phyloP scores from a whole-genome alignment of 1,140 invertebrate species.

The Himalopsyche phryganea region DNA sequence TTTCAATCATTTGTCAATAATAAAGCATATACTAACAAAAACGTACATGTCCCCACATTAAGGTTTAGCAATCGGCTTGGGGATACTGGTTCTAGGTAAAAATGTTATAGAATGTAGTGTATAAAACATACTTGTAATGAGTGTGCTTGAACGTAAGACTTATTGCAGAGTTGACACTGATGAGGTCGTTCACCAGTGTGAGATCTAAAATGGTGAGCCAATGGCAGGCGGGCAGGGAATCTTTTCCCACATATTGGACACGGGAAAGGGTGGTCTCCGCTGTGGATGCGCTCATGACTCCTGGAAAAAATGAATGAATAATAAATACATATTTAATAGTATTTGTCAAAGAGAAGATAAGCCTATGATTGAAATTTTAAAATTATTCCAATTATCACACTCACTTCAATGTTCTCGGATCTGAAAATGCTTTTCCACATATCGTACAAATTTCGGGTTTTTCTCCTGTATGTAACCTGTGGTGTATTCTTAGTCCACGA shows the following conservation, averaged over 20 bases:
- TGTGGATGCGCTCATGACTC: constrained; percentile 25
- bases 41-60: no score
- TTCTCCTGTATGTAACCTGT: constrained; percentile 17
- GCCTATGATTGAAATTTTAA: no score
- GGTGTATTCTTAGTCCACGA: constrained; percentile 18
- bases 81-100: no score
- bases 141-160: constrained; percentile 17
- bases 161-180: constrained; percentile 43
- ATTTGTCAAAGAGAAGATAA: not conserved
- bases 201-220: constrained; percentile 52
- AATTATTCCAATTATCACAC: not conserved
- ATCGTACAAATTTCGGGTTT: constrained; percentile 16
- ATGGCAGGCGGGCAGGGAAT: constrained; percentile 20
- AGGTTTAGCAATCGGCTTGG: no score
- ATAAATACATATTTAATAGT: not conserved
- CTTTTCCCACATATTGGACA: constrained; percentile 16
- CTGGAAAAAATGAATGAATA: constrained; percentile 13
- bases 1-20: no score
- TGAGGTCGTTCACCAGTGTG: constrained; percentile 52
- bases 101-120: no score
- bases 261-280: constrained; percentile 17
- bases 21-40: no score
- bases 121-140: constrained; percentile 14
- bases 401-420: constrained; percentile 26
- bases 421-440: constrained; percentile 25